These are phyloP conservation scores for Heliconius ismenius DNA, from an alignment of 2,888 invertebrate genomes.

Conservation along the genomic window DNA sequence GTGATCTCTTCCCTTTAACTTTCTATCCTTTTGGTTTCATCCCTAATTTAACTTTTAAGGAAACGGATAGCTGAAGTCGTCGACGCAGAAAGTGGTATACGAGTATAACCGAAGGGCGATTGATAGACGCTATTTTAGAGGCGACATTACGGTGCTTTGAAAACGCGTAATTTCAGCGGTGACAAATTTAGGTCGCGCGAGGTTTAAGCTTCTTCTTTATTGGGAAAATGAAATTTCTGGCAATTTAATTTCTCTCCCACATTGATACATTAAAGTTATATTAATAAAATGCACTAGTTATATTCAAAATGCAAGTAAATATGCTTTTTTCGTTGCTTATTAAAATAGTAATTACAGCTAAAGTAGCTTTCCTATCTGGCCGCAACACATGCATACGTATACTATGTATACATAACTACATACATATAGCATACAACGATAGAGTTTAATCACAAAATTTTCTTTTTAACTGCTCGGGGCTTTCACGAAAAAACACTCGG, in stretches of 20 bases:
- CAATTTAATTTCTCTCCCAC: conserved; percentile 7
- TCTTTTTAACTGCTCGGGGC: conserved; percentile 43
- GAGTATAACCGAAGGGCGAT: conserved; percentile 67
- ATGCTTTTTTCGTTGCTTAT: background rate
- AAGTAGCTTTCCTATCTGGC: background rate
- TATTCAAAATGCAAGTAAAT: background rate
- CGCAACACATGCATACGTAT: background rate
- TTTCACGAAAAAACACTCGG: conserved; percentile 63
- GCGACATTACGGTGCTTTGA: conserved; percentile 57
- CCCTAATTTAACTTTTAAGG: conserved; percentile 76
- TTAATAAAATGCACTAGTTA: background rate
- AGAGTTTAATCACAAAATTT: conserved; percentile 38
- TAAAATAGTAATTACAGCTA: conserved; percentile 2
- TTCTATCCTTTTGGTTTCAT: conserved; percentile 69
- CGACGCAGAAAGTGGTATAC: conserved; percentile 71
- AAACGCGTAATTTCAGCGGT: conserved; percentile 49
- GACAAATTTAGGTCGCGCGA: conserved; percentile 36
- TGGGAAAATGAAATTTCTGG: conserved; percentile 20
- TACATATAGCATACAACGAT: conserved; percentile 12
- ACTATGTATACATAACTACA: background rate
- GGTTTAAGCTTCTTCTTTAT: conserved; percentile 31
- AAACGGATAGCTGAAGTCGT: conserved; percentile 67
- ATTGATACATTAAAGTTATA: background rate
- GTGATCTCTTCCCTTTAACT: conserved; percentile 53
- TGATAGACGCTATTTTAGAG: conserved; percentile 66